Evolutionary conservation across 2,888 invertebrate genomes (phyloP).

Genomic region (Luperina nickerlii): DNA sequence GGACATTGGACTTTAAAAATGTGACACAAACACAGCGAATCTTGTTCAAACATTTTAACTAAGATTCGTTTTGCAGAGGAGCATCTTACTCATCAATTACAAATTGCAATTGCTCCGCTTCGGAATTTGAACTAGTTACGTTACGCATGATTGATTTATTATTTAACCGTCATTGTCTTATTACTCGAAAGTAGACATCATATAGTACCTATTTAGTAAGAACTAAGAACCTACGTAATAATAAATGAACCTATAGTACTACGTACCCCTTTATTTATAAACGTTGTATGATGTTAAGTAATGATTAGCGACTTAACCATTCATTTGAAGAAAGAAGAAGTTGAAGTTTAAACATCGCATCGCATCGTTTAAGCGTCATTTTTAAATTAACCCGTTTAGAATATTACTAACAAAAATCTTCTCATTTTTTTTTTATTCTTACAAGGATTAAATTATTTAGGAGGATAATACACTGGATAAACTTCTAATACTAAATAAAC

Average conservation of each 20-base stretch:
- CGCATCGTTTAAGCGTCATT: rapidly evolving
- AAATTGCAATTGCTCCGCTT: constrained; percentile 55
- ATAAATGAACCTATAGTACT: neutral
- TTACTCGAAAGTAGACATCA: neutral
- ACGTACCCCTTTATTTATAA: neutral
- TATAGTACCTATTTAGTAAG: neutral
- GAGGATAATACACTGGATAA: too few species aligned
- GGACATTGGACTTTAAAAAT: constrained; percentile 1
- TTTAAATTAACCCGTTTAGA: neutral
- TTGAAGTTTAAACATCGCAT: neutral
- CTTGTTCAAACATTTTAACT: constrained; percentile 22
- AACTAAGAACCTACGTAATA: neutral
- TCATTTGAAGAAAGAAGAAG: too few species aligned
- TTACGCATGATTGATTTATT: constrained; percentile 52
- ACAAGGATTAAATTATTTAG: too few species aligned
- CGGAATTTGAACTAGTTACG: constrained; percentile 49
- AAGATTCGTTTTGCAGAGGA: constrained; percentile 9
- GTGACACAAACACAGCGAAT: neutral
- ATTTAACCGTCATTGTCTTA: constrained; percentile 12
- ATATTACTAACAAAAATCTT: neutral
- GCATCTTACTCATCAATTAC: constrained; percentile 56
- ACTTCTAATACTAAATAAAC: too few species aligned
- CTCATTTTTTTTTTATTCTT: too few species aligned
- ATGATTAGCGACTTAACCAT: too few species aligned
- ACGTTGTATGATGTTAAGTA: neutral